Conservation (phyloP, 2,113 vertebrate genomes). For the Bathybates hornii region DNA sequence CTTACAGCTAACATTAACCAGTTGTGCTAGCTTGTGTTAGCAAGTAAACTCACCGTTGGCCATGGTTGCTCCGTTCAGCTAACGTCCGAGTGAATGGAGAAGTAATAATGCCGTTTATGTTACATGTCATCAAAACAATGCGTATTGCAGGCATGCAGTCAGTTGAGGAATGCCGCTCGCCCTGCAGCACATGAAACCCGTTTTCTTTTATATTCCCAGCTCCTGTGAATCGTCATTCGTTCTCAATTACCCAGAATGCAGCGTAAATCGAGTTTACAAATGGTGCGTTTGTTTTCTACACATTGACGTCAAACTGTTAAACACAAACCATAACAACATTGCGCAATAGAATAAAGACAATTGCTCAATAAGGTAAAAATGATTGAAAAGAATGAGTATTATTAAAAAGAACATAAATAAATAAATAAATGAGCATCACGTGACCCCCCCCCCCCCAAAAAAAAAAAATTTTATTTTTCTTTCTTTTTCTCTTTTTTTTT, state of each 20-base stretch:
- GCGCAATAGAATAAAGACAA: neutral
- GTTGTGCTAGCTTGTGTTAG: neutral
- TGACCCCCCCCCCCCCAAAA: neutral
- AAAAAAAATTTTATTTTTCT: no score
- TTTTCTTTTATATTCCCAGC: neutral
- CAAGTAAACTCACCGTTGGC: slow-evolving; percentile 36
- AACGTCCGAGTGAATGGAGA: neutral
- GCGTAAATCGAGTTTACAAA: rapidly evolving
- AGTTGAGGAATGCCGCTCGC: rapidly evolving
- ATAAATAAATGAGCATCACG: neutral
- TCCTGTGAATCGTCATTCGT: neutral
- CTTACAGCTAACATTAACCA: neutral
- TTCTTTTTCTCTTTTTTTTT: no score
- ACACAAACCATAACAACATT: neutral
- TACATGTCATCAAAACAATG: neutral
- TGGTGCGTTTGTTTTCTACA: neutral
- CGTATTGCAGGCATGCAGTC: rapidly evolving
- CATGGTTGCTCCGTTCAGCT: slow-evolving; percentile 21
- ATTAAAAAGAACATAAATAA: neutral
- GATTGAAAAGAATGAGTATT: neutral
- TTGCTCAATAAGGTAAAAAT: neutral
- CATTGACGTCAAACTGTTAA: neutral
- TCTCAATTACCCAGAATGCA: slow-evolving; percentile 26
- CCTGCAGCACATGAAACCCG: neutral
- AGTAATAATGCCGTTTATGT: neutral